Percentiles rank a stretch among this genome's conserved stretches.
These are phyloP conservation scores for Polydrusus pterygomalis DNA, from an alignment of 2,888 invertebrate genomes.

Conservation along the genomic window DNA sequence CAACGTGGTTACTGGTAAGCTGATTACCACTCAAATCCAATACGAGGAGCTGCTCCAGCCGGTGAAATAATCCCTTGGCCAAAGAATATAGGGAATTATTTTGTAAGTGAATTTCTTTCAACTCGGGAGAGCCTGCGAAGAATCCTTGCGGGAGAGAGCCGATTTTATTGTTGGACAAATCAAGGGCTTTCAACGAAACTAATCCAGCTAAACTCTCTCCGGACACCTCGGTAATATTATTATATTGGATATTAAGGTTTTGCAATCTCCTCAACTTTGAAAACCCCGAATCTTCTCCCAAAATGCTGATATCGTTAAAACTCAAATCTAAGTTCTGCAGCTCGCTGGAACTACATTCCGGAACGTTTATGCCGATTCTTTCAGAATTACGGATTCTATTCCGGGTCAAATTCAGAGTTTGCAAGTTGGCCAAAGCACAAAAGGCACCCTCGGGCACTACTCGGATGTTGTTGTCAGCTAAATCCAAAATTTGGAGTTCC, in stretches of 20 bases:
- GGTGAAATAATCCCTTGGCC: constrained; percentile 88
- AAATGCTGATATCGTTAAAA: constrained; percentile 83
- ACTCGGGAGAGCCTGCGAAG: constrained; percentile 87
- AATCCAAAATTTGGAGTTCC: constrained; percentile 86
- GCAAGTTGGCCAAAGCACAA: constrained; percentile 86
- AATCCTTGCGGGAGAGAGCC: constrained; percentile 87
- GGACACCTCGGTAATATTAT: constrained; percentile 86
- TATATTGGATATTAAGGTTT: constrained; percentile 87
- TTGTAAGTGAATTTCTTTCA: constrained; percentile 88
- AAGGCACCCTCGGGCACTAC: constrained; percentile 86
- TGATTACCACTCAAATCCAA: constrained; percentile 90
- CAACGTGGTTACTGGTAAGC: constrained; percentile 88
- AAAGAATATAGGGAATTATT: constrained; percentile 89
- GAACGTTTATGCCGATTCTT: constrained; percentile 80
- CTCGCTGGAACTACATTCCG: constrained; percentile 81
- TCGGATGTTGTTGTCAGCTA: constrained; percentile 89
- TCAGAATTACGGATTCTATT: constrained; percentile 88
- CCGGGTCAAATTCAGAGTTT: constrained; percentile 88
- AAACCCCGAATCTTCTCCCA: constrained; percentile 83
- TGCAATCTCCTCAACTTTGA: constrained; percentile 85
- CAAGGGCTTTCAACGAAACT: constrained; percentile 85
- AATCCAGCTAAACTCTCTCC: constrained; percentile 87
- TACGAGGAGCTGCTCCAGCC: constrained; percentile 88
- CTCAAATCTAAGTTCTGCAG: constrained; percentile 87
- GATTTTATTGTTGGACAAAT: constrained; percentile 90